These are phyloP conservation scores for Acholoe squamosa DNA, from an alignment of 2,888 invertebrate species.

Conservation along the genomic window DNA sequence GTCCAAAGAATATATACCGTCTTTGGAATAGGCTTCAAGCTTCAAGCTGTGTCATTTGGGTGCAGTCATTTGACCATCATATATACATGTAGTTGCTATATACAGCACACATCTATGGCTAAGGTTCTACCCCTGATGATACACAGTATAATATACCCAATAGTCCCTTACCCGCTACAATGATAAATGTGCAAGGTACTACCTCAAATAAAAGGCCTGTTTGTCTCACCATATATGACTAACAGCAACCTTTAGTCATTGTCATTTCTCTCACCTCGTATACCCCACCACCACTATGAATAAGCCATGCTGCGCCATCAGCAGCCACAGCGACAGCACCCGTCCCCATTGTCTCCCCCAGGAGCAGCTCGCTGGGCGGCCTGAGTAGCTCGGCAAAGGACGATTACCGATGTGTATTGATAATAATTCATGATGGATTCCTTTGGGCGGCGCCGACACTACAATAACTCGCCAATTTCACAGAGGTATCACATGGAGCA, in stretches of 20 bases:
- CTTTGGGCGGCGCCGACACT: neutral
- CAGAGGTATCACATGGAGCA: neutral
- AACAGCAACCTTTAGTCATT: neutral
- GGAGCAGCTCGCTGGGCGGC: neutral
- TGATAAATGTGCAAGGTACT: no score
- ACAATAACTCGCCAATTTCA: constrained; percentile 33
- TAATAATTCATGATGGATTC: constrained; percentile 25
- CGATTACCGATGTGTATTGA: constrained; percentile 33
- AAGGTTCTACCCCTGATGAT: no score
- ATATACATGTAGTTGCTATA: no score
- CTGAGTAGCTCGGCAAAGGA: neutral
- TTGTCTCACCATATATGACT: no score
- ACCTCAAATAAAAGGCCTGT: no score
- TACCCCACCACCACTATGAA: neutral
- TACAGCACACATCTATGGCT: no score
- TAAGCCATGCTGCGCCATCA: neutral
- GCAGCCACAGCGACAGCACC: neutral
- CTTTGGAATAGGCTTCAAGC: no score
- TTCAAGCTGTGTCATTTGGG: no score
- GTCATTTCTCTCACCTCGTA: neutral
- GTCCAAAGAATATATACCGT: no score
- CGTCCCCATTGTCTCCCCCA: constrained; percentile 10
- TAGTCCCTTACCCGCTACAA: no score
- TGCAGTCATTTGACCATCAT: no score
- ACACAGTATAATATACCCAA: no score